Percentiles rank a stretch among this genome's conserved stretches.
Evolutionary conservation across 2,113 vertebrate genomes (phyloP).

Genomic region (Electrona antarctica): DNA sequence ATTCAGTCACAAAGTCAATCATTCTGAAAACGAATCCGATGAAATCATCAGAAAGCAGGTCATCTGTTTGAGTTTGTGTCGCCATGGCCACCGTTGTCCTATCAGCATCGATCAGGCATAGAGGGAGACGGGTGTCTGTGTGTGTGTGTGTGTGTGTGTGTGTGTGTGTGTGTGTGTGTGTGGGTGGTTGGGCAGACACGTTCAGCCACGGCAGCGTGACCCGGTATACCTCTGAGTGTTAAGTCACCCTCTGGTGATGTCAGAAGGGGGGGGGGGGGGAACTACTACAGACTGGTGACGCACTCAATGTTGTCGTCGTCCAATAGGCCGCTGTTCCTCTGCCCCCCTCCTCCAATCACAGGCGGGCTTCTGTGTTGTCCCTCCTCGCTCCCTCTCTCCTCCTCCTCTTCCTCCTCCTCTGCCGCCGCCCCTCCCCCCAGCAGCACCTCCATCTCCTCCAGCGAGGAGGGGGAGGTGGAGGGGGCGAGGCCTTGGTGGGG

Average conservation of each 20-base stretch:
- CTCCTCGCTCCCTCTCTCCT: conserved; percentile 62
- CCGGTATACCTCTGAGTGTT: conserved; percentile 43
- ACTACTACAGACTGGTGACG: conserved; percentile 92
- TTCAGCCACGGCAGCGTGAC: conserved; percentile 46
- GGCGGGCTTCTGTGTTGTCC: conserved; percentile 49
- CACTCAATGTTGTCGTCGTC: conserved; percentile 93
- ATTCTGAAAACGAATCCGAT: conserved; percentile 66
- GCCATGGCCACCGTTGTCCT: conserved; percentile 72
- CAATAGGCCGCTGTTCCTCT: conserved; percentile 83
- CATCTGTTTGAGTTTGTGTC: conserved; percentile 68
- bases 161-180: conserved; percentile 17
- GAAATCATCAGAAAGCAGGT: conserved; percentile 53
- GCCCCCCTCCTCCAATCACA: conserved; percentile 52
- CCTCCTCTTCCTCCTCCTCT: conserved; percentile 64
- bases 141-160: conserved; percentile 32
- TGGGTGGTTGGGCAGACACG: conserved; percentile 60
- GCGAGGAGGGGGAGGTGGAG: conserved; percentile 78
- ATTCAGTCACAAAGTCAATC: conserved; percentile 81
- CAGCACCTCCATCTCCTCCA: conserved; percentile 82
- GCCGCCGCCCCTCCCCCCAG: conserved; percentile 54
- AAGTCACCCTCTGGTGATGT: conserved; percentile 64
- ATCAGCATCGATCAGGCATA: conserved; percentile 72
- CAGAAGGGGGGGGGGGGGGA: conserved; percentile 46
- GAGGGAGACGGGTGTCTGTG: conserved; percentile 64
- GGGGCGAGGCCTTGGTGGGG: neutral